Base-by-base conservation (phyloP, 2,888 invertebrate genomes). In the Anarsia innoxiella region DNA sequence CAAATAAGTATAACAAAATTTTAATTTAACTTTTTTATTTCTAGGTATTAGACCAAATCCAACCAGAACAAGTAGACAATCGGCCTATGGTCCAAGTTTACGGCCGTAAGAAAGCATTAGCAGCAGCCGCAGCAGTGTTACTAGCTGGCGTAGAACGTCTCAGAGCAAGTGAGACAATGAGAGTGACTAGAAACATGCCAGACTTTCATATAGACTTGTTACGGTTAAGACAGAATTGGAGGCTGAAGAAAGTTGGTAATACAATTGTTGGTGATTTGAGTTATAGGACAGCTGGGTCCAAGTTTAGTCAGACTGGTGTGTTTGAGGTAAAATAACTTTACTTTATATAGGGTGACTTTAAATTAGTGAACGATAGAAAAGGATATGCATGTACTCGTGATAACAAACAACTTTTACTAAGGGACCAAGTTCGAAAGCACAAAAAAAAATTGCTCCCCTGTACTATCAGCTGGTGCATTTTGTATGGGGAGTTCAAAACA, bases 181-280 rank as follows among this genome's bases (percentile, higher is more conserved):
- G 93, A 29, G 92, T 90, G 72, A 78, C 84, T 1, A 86, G 93
- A 16, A 90, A 92, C 45, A 90, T 92, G 48, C 91, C 93, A 0
- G 97, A 98, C 70, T 98, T 98, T 64, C 97, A 98, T 58, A 93
- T 95, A 39, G 97, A 98, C 63, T 74, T 98, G 37, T 69, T 97
- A 14, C 87, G 95, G 40, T 83, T 98, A 30, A 78, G 98, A 25
- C 97, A 97, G 63, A 96, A 95, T 63, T 98, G 97, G 97, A 87
- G 97, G 31, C 75, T 98, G n/a, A 96, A 97, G 66, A 97, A 97
- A 84, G 95, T 96, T 0, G 95, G 96, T 0, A 96, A 95, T 66
- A 92, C 94, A 0, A 98, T 98, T 39, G 93, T 98, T 36, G 98
- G 98, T 0, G 98, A 98, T 77, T 88, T 98, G 3, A 97, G 97